These are phyloP conservation scores for Mamestra configurata DNA, from an alignment of 1,140 invertebrate species.

Conservation along the genomic window DNA sequence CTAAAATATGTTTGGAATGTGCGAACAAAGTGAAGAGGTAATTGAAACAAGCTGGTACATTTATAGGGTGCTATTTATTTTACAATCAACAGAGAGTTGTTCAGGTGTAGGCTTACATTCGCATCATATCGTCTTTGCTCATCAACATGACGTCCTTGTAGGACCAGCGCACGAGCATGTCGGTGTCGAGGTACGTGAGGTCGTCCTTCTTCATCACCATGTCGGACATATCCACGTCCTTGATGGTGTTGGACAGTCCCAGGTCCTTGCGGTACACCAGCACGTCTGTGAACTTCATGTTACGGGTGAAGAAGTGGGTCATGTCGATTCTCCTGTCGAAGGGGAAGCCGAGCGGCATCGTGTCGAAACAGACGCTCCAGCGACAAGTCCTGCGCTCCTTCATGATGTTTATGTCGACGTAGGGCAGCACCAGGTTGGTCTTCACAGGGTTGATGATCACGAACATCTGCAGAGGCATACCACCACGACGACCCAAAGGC, in stretches of 20 bases:
- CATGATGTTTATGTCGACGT: slow-evolving; percentile 77
- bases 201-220: slow-evolving; percentile 80
- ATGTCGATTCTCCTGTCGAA: slow-evolving; percentile 90
- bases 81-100: slow-evolving; percentile 13
- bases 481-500: slow-evolving; percentile 90
- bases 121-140: slow-evolving; percentile 73
- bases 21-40: background rate
- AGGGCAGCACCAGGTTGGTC: slow-evolving; percentile 90
- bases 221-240: slow-evolving; percentile 75
- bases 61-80: slow-evolving; percentile 53
- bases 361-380: slow-evolving; percentile 87
- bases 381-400: slow-evolving; percentile 86
- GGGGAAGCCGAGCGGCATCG: slow-evolving; percentile 90
- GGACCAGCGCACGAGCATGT: slow-evolving; percentile 73
- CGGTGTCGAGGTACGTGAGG: slow-evolving; percentile 74
- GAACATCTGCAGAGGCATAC: slow-evolving; percentile 90
- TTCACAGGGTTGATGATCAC: slow-evolving; percentile 90
- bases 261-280: slow-evolving; percentile 89
- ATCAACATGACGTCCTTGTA: slow-evolving; percentile 81
- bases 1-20: slow-evolving; percentile 22
- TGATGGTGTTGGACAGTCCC: slow-evolving; percentile 69
- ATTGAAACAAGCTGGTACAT: slow-evolving; percentile 41
- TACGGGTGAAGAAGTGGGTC: slow-evolving; percentile 89
- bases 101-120: slow-evolving; percentile 62
- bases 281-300: slow-evolving; percentile 91